These are phyloP conservation scores for Graptemys geographica DNA, from an alignment of 2,797 vertebrate genomes.

Conservation along the genomic window DNA sequence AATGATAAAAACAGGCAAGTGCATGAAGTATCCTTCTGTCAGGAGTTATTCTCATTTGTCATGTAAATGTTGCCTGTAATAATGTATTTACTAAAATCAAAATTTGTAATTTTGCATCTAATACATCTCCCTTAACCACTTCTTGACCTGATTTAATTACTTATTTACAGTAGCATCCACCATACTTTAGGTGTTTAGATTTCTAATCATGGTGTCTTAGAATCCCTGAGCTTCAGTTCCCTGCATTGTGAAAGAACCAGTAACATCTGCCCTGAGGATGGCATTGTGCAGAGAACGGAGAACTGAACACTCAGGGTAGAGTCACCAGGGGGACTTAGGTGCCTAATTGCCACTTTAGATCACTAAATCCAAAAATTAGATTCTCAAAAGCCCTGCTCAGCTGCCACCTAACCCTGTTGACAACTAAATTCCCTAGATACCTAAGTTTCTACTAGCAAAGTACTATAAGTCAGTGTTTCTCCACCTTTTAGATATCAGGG, in stretches of 20 bases:
- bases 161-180: neutral
- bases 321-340: neutral
- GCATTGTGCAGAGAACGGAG: neutral
- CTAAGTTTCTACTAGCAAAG: too few relatives aligned
- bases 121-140: neutral
- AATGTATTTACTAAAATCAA: slow-evolving; percentile 36
- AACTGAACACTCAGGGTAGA: neutral
- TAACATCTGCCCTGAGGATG: neutral
- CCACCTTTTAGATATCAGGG: too few relatives aligned
- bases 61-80: slow-evolving; percentile 66
- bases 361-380: too few relatives aligned
- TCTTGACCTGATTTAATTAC: neutral
- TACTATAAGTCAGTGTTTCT: too few relatives aligned
- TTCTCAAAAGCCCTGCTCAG: too few relatives aligned
- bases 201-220: neutral
- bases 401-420: too few relatives aligned
- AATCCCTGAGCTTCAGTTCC: neutral
- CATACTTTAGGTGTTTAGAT: neutral
- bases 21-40: slow-evolving; percentile 64
- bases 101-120: slow-evolving; percentile 50
- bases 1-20: slow-evolving; percentile 64
- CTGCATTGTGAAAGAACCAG: neutral
- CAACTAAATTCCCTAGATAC: too few relatives aligned
- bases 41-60: slow-evolving; percentile 63
- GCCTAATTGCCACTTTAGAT: too few relatives aligned